Base-by-base conservation (phyloP, 2,113 vertebrate species). In the Gobio gobio region DNA sequence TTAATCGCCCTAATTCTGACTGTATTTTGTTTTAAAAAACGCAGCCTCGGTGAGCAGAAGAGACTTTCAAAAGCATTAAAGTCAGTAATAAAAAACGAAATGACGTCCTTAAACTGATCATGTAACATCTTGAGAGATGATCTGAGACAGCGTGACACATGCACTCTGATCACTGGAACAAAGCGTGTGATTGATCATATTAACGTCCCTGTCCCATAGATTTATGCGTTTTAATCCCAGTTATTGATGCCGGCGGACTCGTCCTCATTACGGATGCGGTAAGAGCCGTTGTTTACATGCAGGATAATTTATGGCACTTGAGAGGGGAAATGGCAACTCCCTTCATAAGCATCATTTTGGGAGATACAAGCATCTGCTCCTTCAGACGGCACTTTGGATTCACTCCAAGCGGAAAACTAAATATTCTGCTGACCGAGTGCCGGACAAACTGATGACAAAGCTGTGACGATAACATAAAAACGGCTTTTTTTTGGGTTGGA, bases 151-250 rank as follows among this genome's bases (percentile, higher is more conserved):
- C 58, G 45, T 22, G 29, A 59, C 51, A 77, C 75, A 81, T 81
- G 75, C 75, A 45, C 80, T 86, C 83, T 78, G 20, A 78, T 84
- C 73, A 4, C 43, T 33, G 47, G 40, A 36, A 51, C 6, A 18
- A 49, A 64, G 59, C n/a, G 10, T 22, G 33, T 85, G 88, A 89
- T 75, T 80, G 76, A 87, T 84, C 85, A 84, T 83, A 87, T 84
- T 87, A 89, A 84, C 40, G 77, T 82, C 82, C 63, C 81, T 16
- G 54, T 66, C 40, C 73, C 63, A 84, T 51, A 82, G 87, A 89
- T 89, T 89, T 83, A 89, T 86, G 86, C 29, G 63, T 87, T 89
- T 89, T 87, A 89, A 89, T 89, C 87, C 70, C 63, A 45, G 72
- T 56, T 56, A 56, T 56, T 89, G 84, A 87, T 87, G 88, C 83